Percentiles rank a stretch among this genome's conserved stretches.
phyloP scores from a whole-genome alignment of 2,797 vertebrate species.

The Mergus octosetaceus region DNA sequence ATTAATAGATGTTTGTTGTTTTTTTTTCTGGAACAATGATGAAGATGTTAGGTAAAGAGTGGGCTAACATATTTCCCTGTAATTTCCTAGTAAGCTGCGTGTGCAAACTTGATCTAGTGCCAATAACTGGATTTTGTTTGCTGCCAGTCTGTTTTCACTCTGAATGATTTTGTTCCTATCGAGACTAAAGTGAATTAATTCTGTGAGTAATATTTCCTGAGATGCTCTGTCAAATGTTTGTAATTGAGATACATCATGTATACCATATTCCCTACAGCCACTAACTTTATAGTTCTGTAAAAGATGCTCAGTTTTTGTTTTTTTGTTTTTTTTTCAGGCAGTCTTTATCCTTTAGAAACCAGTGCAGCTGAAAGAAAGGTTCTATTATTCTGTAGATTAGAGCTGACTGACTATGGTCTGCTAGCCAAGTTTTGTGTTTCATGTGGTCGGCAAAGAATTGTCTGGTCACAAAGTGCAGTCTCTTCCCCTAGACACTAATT shows the following conservation, averaged over 20 bases:
- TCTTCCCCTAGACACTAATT: not conserved
- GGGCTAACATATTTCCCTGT: not conserved
- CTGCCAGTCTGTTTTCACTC: not conserved
- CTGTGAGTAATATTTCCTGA: constrained; percentile 30
- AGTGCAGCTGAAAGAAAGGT: not conserved
- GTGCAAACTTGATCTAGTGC: not conserved
- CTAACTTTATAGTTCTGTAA: not conserved
- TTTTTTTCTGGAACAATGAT: not conserved
- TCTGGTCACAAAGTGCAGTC: not conserved
- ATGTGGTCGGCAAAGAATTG: not conserved
- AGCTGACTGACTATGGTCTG: not conserved
- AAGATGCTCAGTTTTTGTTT: not conserved
- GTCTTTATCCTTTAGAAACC: not conserved
- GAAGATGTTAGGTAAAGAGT: not conserved
- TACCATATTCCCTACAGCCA: not conserved
- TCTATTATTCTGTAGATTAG: not conserved
- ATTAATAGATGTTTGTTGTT: not conserved
- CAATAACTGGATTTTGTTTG: not conserved
- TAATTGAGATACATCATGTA: not conserved
- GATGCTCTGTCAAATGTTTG: constrained; percentile 4
- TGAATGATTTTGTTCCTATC: not conserved
- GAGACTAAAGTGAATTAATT: constrained; percentile 11
- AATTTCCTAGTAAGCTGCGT: not conserved
- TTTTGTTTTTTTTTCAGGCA: not conserved
- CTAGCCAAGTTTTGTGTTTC: not conserved